Base-by-base conservation (phyloP, 2,888 invertebrate species). In the Brenthis daphne region DNA sequence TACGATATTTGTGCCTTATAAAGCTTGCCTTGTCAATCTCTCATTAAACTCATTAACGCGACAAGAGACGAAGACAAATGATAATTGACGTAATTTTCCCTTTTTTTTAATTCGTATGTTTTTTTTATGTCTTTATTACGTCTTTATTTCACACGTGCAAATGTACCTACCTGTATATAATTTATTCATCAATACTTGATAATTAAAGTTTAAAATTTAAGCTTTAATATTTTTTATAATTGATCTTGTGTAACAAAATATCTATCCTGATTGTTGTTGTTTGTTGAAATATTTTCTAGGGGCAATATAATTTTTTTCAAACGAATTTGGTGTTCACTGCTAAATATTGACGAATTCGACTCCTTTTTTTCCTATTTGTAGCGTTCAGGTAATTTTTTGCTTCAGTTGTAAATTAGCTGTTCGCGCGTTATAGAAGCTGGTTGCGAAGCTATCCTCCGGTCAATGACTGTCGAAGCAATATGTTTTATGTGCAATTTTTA, bases 1-100 rank as follows among this genome's bases (percentile, higher is more conserved):
- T 71, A 67, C 68, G 37, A 29, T 11, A 13, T 57, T 77, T 75
- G 64, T 47, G 69, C 80, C 80, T 77, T 78, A 79, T 74, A 73
- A 29, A 77, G 71, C 33, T 64, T 3, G 47, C 57, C 37, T 53
- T 70, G 72, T 70, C 71, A 66, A 56, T 66, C 55, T 61, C 65
- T 71, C 65, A 70, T 72, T 74, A 70, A 68, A 58, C 71, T 72
- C 64, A 72, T 72, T 74, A 71, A 33, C 47, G 53, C 53, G 71
- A 69, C 73, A 68, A 51, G 60, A 43, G 66, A 69, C 70, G 71
- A 71, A 70, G 71, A 74, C 67, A 67, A 68, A 74, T 67, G 53
- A 64, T 71, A 68, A 64, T 65, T 67, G 47, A 56, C 67, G 54
- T 72, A 48, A 60, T 60, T 67, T 63, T 53, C 69, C 48, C 65